These are phyloP conservation scores for Gnatocerus cornutus DNA, from an alignment of 2,888 invertebrate genomes.

Conservation along the genomic window DNA sequence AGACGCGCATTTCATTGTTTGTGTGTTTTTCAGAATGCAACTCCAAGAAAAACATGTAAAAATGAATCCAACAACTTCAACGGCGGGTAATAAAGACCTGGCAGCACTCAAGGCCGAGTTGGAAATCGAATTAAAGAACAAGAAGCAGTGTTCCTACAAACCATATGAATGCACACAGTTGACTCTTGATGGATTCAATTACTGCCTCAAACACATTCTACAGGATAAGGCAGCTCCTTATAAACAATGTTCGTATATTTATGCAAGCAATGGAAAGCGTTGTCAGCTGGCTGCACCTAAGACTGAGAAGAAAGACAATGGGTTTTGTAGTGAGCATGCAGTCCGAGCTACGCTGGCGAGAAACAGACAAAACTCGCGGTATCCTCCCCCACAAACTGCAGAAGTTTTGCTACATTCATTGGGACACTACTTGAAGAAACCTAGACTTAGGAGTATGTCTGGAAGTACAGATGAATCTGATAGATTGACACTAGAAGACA, in stretches of 20 bases:
- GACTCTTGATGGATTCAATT: constrained; percentile 81
- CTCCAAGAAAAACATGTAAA: constrained; percentile 24
- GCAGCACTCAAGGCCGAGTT: constrained; percentile 72
- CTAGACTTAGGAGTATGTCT: constrained; percentile 60
- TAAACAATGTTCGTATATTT: constrained; percentile 84
- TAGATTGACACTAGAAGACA: constrained; percentile 69
- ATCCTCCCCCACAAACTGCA: constrained; percentile 78
- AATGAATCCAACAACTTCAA: constrained; percentile 5
- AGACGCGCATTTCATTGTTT: constrained; percentile 21
- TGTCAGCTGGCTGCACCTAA: constrained; percentile 87
- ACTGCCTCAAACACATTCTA: constrained; percentile 88
- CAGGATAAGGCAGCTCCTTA: constrained; percentile 89
- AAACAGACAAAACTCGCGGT: constrained; percentile 76
- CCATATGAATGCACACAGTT: constrained; percentile 80
- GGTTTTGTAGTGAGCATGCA: constrained; percentile 82
- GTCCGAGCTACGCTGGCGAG: constrained; percentile 78
- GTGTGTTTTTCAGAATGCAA: constrained; percentile 32
- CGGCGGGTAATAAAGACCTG: constrained; percentile 50
- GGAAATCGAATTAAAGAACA: constrained; percentile 77
- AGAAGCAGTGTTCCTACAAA: constrained; percentile 77
- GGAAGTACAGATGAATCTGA: constrained; percentile 63
- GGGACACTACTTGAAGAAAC: constrained; percentile 76
- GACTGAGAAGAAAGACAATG: constrained; percentile 80
- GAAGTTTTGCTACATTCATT: constrained; percentile 79
- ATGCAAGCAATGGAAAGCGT: constrained; percentile 79